Base-by-base conservation (phyloP, 2,888 invertebrate genomes). In the Thereva nobilitata region DNA sequence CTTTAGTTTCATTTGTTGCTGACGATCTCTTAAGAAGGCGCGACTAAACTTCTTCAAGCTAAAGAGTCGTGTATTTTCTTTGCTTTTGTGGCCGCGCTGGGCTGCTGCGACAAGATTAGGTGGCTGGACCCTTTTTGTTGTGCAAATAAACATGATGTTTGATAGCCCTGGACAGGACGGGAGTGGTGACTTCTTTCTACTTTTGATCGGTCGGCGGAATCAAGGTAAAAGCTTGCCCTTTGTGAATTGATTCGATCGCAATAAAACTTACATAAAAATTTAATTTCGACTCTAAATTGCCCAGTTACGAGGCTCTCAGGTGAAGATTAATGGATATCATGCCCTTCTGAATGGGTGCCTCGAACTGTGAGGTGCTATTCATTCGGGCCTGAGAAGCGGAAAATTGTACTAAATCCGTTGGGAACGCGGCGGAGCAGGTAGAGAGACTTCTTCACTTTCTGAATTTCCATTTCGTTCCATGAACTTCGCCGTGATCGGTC, bases 41-140 rank as follows among this genome's bases (percentile, higher is more conserved):
- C n/a, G 42, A 34, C 35, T 8, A 10, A 34, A 34, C 52, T 52
- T 52, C 35, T 23, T 9, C 42, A 3, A 53, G 53, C 34, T 38
- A 38, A 35, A 53, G 53, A 38, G 37, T 53, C 23, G 23, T 42
- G 37, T 45, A 38, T 10, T 38, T 49, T 7, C 59, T 45, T 49
- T 59, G 59, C 49, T 38, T n/a, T 59, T 47, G 38, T 35, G 45
- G 23, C 42, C 49, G 35, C 38, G 59, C 12, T 37, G 49, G 37
- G 12, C 38, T 45, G 59, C 59, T 47, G 47, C 47, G 59, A 59
- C 49, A 59, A 59, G 47, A 59, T 59, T 59, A 47, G 59, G 47
- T 47, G 47, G 59, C 59, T 49, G 59, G 49, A 59, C 38, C 59
- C 59, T 49, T 59, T 59, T 59, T 59, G 59, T 59, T 59, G 59